Conservation (phyloP, 2,113 vertebrate species). For the Plestiodon gilberti region DNA sequence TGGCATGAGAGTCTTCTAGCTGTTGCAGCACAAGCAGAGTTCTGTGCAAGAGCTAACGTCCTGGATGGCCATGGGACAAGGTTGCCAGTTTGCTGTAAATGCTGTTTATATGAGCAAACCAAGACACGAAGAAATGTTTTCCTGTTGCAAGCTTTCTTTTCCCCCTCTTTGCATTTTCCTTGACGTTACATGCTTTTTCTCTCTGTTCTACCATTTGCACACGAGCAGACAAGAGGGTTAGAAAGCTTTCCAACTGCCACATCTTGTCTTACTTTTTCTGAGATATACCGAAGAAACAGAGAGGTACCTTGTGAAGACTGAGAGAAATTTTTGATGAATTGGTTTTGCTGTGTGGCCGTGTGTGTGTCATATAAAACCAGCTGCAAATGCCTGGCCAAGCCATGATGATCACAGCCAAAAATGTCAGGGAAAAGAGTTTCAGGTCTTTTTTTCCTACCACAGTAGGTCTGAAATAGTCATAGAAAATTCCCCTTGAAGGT, state of each 20-base stretch:
- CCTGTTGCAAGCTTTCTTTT: background rate
- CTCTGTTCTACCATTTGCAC: background rate
- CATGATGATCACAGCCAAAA: constrained; percentile 17
- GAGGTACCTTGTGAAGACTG: background rate
- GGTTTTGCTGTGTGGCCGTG: background rate
- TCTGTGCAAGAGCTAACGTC: background rate
- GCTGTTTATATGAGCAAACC: background rate
- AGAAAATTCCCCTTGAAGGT: constrained; percentile 23
- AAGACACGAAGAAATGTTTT: background rate
- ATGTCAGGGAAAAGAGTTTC: constrained; percentile 24
- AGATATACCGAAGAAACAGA: background rate
- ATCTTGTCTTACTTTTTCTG: background rate
- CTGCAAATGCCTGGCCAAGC: constrained; percentile 11
- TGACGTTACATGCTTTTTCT: background rate
- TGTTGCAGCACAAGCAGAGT: background rate
- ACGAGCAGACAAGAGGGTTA: background rate
- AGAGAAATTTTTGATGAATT: constrained; percentile 15
- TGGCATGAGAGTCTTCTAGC: background rate
- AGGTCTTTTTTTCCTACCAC: background rate
- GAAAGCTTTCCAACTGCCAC: background rate
- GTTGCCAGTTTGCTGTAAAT: background rate
- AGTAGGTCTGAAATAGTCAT: constrained; percentile 25
- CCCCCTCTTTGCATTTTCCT: background rate
- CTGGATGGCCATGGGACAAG: background rate
- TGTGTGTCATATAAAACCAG: constrained; percentile 9